phyloP scores from a whole-genome alignment of 2,113 vertebrate genomes.

The Cyrtonyx montezumae region DNA sequence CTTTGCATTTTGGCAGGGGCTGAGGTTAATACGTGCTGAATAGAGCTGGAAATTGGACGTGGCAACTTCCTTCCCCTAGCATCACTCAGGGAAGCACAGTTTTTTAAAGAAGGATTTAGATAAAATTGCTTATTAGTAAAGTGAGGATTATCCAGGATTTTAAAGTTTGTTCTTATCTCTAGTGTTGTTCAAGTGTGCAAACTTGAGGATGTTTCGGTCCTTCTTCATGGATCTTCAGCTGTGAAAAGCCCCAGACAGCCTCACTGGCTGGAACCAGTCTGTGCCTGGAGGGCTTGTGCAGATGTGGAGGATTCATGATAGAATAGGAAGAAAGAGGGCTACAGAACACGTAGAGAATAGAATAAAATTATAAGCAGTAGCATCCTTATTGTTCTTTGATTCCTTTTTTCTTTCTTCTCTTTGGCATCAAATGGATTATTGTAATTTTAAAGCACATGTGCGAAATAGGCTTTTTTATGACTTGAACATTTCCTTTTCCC shows the following conservation, averaged over 20 bases:
- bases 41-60: slow-evolving; percentile 52
- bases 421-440: slow-evolving; percentile 25
- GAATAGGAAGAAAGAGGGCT: neutral
- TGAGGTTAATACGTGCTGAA: slow-evolving; percentile 15
- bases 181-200: slow-evolving; percentile 48
- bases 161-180: slow-evolving; percentile 75
- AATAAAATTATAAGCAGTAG: neutral
- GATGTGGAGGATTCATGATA: neutral
- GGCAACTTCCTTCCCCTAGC: slow-evolving; percentile 34
- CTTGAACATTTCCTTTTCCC: slow-evolving; percentile 16
- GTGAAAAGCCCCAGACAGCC: neutral
- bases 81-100: slow-evolving; percentile 37
- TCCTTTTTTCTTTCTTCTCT: neutral
- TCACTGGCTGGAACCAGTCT: slow-evolving; percentile 4
- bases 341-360: neutral
- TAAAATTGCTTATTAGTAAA: slow-evolving; percentile 76
- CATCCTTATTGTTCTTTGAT: neutral
- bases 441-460: neutral
- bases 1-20: neutral
- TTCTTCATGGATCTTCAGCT: slow-evolving; percentile 31
- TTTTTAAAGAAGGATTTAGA: slow-evolving; percentile 76
- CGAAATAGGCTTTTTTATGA: slow-evolving; percentile 16
- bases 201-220: slow-evolving; percentile 36
- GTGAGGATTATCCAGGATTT: slow-evolving; percentile 77
- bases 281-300: neutral